Base-by-base conservation (phyloP, 2,113 vertebrate genomes). In the Kryptolebias marmoratus region DNA sequence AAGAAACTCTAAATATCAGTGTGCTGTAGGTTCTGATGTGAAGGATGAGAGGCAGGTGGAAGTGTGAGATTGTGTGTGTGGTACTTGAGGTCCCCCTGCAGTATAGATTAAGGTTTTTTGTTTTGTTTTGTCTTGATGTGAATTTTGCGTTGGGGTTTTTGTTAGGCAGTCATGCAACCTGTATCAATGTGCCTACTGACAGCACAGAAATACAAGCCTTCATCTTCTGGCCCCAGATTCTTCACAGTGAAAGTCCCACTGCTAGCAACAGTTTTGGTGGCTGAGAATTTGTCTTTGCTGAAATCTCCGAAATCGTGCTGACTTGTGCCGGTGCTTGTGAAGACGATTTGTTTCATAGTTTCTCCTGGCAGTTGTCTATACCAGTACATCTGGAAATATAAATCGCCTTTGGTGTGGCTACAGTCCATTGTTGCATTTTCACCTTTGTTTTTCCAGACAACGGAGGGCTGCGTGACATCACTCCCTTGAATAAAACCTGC, bases 381-480 rank as follows among this genome's bases (percentile, higher is more conserved):
- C 91, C 90, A 90, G 85, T 90, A 90, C 90, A 92, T 93, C 28
- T 87, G 61, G 28, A 0, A 16, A 2, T 73, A 83, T 0, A 0
- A 0, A 0, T 0, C 0, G 11, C 0, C 66, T 66, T 80, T 80
- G 0, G 16, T 79, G 36, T 90, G 89, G 4, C 0, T 75, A 53
- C 87, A 91, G 36, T 64, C 0, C 5, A 88, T 31, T 7, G 68
- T 75, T 9, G 69, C 79, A 53, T 5, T 11, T 0, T 67, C 6
- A 0, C 60, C 65, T 11, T 49, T 1, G 0, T 14, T 0, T 27
- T 5, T 55, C 73, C 69, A 84, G 4, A 74, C 2, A n/a, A 32
- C 16, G 27, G 48, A 1, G 64, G 39, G 9, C 64, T 75, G 64
- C 2, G 11, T 68, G 39, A 68, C 15, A n/a, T 62, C 64, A 28